Evolutionary conservation across 2,797 vertebrate genomes (phyloP).

Genomic region (Epinephelus malabaricus): DNA sequence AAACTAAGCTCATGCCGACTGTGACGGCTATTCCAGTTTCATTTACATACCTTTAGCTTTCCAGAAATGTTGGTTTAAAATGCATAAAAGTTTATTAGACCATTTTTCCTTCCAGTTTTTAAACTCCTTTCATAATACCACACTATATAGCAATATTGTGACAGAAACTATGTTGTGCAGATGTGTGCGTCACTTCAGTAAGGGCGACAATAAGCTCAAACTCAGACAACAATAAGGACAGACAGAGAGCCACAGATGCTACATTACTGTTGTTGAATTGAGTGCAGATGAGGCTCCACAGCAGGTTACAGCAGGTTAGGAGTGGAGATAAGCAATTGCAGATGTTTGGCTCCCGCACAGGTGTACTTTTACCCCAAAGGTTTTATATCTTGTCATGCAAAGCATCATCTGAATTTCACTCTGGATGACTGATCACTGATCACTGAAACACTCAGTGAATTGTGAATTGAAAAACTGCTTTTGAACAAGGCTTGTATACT

Average conservation of each 20-base stretch:
- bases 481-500: not conserved
- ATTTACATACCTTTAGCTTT: not conserved
- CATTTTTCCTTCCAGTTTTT: not conserved
- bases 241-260: constrained; percentile 44
- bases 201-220: constrained; percentile 10
- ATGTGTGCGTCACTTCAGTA: not conserved
- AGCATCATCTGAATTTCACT: not conserved
- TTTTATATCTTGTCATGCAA: not conserved
- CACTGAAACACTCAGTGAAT: not conserved
- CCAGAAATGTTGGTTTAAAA: not conserved
- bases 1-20: not conserved
- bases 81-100: not conserved
- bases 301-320: constrained; percentile 41
- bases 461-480: not conserved
- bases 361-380: constrained; percentile 27
- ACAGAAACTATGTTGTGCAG: not conserved
- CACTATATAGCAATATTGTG: not conserved
- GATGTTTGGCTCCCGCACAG: constrained; percentile 48
- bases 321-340: constrained; percentile 47
- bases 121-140: not conserved
- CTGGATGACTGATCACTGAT: not conserved
- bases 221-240: constrained; percentile 8
- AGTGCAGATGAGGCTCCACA: constrained; percentile 34
- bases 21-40: not conserved
- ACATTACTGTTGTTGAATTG: constrained; percentile 9